Evolutionary conservation across 1,140 invertebrate species (phyloP).

Genomic region (Zaprionus tsacasi): DNA sequence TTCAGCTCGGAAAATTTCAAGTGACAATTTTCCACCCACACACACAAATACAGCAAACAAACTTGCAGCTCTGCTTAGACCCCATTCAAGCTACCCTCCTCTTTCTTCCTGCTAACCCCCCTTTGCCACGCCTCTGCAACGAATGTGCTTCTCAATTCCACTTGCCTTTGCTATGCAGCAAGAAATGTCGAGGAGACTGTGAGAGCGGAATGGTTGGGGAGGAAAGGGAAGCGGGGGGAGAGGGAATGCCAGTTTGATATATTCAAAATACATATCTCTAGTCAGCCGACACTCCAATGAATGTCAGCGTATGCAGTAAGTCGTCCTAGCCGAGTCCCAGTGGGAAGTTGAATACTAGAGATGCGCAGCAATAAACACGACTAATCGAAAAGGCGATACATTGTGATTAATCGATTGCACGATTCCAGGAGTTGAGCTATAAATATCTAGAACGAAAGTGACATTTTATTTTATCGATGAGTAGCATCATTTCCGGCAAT

Average conservation of each 20-base stretch:
- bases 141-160: conserved; percentile 58
- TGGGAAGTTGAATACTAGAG: conserved; percentile 19
- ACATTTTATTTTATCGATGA: too few species aligned
- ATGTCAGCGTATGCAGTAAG: conserved; percentile 60
- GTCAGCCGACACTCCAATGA: conserved; percentile 65
- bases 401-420: background rate
- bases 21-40: conserved; percentile 64
- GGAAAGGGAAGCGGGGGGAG: background rate
- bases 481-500: too few species aligned
- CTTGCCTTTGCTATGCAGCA: conserved; percentile 50
- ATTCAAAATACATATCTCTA: conserved; percentile 68
- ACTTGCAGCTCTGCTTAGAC: conserved; percentile 33
- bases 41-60: conserved; percentile 42
- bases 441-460: too few species aligned
- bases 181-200: background rate
- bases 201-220: too few species aligned
- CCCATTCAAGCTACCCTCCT: conserved; percentile 23
- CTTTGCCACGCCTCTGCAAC: background rate
- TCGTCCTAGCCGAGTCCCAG: conserved; percentile 18
- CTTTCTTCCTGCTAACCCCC: background rate
- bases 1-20: conserved; percentile 69
- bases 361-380: conserved; percentile 31
- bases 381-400: background rate
- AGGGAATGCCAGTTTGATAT: conserved; percentile 45
- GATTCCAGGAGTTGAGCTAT: too few species aligned